phyloP scores from a whole-genome alignment of 2,113 vertebrate genomes.

The Phrynocephalus versicolor region DNA sequence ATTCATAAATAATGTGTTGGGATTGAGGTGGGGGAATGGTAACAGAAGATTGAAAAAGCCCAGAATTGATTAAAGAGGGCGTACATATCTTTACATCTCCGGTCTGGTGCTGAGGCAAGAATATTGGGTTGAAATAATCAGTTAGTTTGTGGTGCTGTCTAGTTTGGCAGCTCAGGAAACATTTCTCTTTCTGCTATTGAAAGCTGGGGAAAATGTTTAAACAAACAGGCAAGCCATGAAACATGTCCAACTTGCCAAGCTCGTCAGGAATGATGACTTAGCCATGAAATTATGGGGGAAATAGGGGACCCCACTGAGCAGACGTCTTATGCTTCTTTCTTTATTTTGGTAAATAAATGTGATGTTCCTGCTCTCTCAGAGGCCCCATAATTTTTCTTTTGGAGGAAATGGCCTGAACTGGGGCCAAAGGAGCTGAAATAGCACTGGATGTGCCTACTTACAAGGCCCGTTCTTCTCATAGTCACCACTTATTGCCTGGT shows the following conservation, averaged over 20 bases:
- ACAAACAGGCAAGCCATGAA: neutral
- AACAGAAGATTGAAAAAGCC: neutral
- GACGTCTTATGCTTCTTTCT: neutral
- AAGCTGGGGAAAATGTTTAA: slow-evolving; percentile 28
- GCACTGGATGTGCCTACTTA: slow-evolving; percentile 31
- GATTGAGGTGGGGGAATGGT: no score
- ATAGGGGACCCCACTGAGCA: slow-evolving; percentile 6
- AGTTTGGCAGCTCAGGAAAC: neutral
- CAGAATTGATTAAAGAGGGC: neutral
- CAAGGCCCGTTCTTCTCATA: slow-evolving; percentile 23
- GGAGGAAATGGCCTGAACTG: slow-evolving; percentile 33
- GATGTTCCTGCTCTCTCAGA: neutral
- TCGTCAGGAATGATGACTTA: neutral
- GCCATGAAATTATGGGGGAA: neutral
- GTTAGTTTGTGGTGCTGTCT: slow-evolving; percentile 37
- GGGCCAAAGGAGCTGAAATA: slow-evolving; percentile 36
- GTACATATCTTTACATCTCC: neutral
- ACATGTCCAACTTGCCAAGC: neutral
- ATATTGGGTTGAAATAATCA: slow-evolving; percentile 3
- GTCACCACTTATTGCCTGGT: slow-evolving; percentile 10
- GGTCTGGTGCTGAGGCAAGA: slow-evolving; percentile 35
- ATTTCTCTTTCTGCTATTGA: slow-evolving; percentile 25
- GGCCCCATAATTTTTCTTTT: slow-evolving; percentile 29
- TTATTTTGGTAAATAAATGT: neutral
- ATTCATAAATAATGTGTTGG: no score